Base-by-base conservation (phyloP, 2,888 invertebrate species). In the Silvanus unidentatus region DNA sequence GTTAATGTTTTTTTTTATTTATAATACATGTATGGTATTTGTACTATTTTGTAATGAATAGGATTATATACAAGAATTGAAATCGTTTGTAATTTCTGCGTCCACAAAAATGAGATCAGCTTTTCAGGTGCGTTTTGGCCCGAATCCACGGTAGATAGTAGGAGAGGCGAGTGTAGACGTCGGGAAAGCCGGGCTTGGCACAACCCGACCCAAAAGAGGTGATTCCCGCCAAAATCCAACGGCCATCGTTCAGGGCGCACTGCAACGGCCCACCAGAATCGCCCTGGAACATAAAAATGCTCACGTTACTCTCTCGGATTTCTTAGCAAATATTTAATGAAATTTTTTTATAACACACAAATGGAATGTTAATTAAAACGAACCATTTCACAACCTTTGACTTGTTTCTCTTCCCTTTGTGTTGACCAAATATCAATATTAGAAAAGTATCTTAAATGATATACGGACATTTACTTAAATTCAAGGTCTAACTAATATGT, bases 191-290 rank as follows among this genome's bases (percentile, higher is more conserved):
- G 13, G 88, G 84, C 48, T 88, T 79, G 1, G 92, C 92, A 67
- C 93, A 94, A 34, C 93, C 93, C 0, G 92, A 92, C 0, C 93
- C 94, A 63, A 94, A 94, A 0, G 92, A 92, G 0, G 92, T 93
- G 29, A 94, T 82, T 0, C 93, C 94, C 0, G 86, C 86, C 27
- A 94, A 75, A 62, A 88, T 88, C 93, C 93, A 94, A 38, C 86
- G 81, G 0, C 90, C 91, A 43, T 89, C 86, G 1, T 73, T 71
- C 35, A 79, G 73, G 5, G 87, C 82, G 60, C 93, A 93, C 66
- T 93, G 92, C 9, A 94, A 74, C 0, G 93, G 93, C 0, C 93
- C 93, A 1, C 92, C 93, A 2, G 90, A 91, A 70, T 93, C 92
- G 2, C 93, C 92, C 90, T 91, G 72, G 35, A 68, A 61, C 50